Evolutionary conservation across 2,888 invertebrate genomes (phyloP), one percentile per base, ranked within the genome.

Genomic region (Agelastica alni): DNA sequence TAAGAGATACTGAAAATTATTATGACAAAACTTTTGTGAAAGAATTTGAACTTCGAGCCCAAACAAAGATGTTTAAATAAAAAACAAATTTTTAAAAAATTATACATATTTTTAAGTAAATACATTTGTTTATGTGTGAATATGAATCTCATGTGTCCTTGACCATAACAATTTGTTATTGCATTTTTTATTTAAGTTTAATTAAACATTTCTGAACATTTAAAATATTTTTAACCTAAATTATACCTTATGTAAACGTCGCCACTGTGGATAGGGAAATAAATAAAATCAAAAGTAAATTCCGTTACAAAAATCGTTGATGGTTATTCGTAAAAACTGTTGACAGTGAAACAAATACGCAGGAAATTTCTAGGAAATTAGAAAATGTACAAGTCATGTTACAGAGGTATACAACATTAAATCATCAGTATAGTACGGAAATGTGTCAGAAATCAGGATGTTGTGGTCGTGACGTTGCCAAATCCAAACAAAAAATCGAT

Each of bases 361-460:
- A 52, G 59, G 59, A 59, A 56, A 56, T 54, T 49, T 42, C 46
- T 54, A 47, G 56, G 59, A 56, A 59, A 59, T 54, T 57, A 52
- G 52, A 56, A 56, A 57, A 54, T 51, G 31, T 41, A 43, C 26
- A 16, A 39, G 31, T 44, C 18, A 43, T 46, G 41, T 47, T n/a
- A 26, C 10, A 28, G 37, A 14, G 28, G 6, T 28, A 28, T 10
- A 7, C n/a, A 16, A 26, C 37, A 47, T 28, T 37, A 17, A 47
- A 47, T 47, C 30, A 47, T 47, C 20, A 17, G 17, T 18, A 32
- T 16, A 14, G 17, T 20, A 7, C 13, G 20, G 31, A 32, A 31
- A 31, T n/a, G 39, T 13, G 20, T 12, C 3, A 13, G 20, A 20
- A 13, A 17, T 12, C 44, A 20, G 32, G 20, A 44, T 44, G n/a